Conservation (phyloP, 2,113 vertebrate genomes). For the Lasiurus borealis region DNA sequence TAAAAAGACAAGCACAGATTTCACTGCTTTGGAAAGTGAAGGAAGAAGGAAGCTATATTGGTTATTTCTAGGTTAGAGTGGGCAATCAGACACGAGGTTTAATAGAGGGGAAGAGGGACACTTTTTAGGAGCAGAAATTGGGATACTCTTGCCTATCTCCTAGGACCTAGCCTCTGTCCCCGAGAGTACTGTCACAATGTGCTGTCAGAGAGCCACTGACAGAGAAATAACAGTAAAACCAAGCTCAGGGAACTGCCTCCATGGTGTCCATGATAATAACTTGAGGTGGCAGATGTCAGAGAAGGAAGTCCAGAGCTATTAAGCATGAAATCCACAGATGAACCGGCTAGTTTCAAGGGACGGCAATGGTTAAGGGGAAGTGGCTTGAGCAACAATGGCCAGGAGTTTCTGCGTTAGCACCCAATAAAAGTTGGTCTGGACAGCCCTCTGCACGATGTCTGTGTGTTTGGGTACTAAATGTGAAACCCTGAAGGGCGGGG, state of each 20-base stretch:
- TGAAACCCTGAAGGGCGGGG: not conserved
- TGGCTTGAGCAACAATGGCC: not conserved
- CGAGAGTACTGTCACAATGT: not conserved
- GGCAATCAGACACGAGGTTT: not conserved
- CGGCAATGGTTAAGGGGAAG: not conserved
- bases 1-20: conserved; percentile 63
- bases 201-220: not conserved
- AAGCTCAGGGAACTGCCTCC: not conserved
- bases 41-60: not conserved
- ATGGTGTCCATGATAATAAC: not conserved
- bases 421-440: not conserved
- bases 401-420: not conserved
- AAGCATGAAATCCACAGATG: not conserved
- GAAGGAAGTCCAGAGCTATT: not conserved
- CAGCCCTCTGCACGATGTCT: not conserved
- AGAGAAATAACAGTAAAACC: conserved; percentile 16
- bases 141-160: not conserved
- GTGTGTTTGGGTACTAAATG: not conserved
- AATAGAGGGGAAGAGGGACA: not conserved
- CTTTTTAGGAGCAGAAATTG: not conserved
- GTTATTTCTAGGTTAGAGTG: not conserved
- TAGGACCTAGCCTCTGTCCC: not conserved
- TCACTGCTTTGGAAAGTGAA: conserved; percentile 62
- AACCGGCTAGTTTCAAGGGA: not conserved
- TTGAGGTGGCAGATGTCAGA: not conserved